These are phyloP conservation scores for Sipha flava DNA, from an alignment of 1,140 invertebrate species.

Conservation along the genomic window DNA sequence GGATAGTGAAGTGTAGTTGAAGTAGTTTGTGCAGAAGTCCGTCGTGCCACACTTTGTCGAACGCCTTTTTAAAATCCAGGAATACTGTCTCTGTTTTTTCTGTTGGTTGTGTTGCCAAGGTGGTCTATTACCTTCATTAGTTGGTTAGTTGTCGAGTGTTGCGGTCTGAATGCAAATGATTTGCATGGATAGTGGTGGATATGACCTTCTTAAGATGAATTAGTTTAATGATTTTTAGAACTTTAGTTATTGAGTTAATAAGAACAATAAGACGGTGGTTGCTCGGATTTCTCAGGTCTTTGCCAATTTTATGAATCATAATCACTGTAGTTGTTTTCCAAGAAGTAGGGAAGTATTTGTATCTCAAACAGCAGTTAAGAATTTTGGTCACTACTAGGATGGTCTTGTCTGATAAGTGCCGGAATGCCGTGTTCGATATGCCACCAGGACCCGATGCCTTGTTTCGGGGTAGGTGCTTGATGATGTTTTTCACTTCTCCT, in stretches of 20 bases:
- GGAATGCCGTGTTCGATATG: background rate
- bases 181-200: constrained; percentile 40
- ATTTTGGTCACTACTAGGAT: background rate
- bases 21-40: constrained; percentile 33
- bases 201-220: background rate
- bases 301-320: constrained; percentile 40
- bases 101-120: constrained; percentile 21
- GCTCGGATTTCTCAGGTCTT: constrained; percentile 36
- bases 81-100: constrained; percentile 35
- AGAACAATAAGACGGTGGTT: background rate
- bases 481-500: background rate
- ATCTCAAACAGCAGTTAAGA: background rate
- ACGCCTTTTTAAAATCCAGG: constrained; percentile 36
- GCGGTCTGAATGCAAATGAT: constrained; percentile 41
- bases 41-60: constrained; percentile 42
- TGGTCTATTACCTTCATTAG: constrained; percentile 32
- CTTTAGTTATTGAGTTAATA: background rate
- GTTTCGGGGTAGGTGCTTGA: background rate
- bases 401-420: background rate
- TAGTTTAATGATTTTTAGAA: background rate
- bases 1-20: background rate
- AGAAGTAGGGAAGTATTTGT: background rate
- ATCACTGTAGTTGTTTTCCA: constrained; percentile 43
- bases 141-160: constrained; percentile 38
- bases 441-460: background rate